These are phyloP conservation scores for Buceros bicornis DNA, from an alignment of 2,797 vertebrate genomes.

Conservation along the genomic window DNA sequence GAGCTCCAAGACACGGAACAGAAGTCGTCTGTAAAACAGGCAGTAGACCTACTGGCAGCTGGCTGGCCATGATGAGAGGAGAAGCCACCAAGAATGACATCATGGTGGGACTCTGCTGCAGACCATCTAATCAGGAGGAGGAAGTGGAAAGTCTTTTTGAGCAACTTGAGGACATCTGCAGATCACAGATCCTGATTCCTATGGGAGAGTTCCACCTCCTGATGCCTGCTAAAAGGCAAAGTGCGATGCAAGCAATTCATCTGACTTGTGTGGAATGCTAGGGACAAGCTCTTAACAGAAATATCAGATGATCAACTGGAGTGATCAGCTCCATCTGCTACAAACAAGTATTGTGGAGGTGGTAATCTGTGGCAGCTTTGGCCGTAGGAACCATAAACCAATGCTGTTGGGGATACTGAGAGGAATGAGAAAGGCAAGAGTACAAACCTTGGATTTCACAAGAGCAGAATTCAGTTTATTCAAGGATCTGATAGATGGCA, in stretches of 20 bases:
- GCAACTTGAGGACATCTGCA: background rate
- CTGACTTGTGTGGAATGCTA: background rate
- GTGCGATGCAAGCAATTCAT: background rate
- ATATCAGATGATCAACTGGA: background rate
- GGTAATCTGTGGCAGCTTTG: background rate
- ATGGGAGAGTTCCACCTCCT: background rate
- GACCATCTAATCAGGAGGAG: background rate
- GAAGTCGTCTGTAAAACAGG: background rate
- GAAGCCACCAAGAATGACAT: background rate
- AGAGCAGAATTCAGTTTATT: background rate
- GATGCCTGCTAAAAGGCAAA: background rate
- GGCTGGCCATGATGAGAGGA: background rate
- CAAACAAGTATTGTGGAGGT: background rate
- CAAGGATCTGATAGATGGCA: background rate
- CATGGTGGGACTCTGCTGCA: background rate
- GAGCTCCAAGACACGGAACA: background rate
- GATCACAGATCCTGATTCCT: background rate
- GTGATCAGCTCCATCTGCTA: background rate
- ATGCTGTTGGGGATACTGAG: background rate
- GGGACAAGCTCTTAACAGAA: background rate
- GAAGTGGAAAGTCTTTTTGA: background rate
- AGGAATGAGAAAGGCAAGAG: background rate
- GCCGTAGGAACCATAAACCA: background rate
- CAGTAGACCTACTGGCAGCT: background rate
- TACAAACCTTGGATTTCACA: background rate